Evolutionary conservation across 2,888 invertebrate genomes (phyloP).

Genomic region (Linhomoeus sp.): DNA sequence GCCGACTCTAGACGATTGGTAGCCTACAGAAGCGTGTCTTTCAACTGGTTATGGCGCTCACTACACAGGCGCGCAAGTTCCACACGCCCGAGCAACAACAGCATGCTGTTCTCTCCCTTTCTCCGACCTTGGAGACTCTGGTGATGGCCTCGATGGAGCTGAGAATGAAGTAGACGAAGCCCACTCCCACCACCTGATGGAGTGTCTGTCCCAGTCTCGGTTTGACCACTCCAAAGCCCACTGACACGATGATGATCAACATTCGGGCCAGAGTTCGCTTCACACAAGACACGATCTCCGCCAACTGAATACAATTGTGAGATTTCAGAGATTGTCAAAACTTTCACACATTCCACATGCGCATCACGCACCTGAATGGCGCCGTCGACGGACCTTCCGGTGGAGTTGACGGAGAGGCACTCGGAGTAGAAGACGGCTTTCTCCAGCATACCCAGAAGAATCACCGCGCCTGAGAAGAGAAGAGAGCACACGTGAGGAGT

Average conservation of each 20-base stretch:
- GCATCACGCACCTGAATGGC: conserved; percentile 28
- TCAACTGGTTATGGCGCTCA: too few relatives aligned
- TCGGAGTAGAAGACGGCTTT: conserved; percentile 73
- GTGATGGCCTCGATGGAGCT: conserved; percentile 69
- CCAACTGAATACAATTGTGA: conserved; percentile 32
- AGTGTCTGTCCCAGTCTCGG: conserved; percentile 69
- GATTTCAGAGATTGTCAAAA: too few relatives aligned
- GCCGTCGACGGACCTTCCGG: conserved; percentile 34
- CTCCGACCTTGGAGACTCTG: conserved; percentile 43
- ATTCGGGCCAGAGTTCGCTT: conserved; percentile 76
- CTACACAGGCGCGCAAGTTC: too few relatives aligned
- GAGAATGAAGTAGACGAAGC: conserved; percentile 57
- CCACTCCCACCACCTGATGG: conserved; percentile 65
- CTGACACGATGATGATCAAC: conserved; percentile 76
- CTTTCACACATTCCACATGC: neutral
- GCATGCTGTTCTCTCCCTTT: too few relatives aligned
- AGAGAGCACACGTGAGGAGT: too few relatives aligned
- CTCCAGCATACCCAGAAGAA: conserved; percentile 35
- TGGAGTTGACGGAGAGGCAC: conserved; percentile 53
- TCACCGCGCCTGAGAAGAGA: conserved; percentile 18
- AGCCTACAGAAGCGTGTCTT: too few relatives aligned
- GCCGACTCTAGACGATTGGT: too few relatives aligned
- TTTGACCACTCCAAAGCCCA: conserved; percentile 87
- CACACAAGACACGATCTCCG: conserved; percentile 71
- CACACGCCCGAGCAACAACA: too few relatives aligned